A percentile compares a stretch with the other conserved stretches of the same genome.
phyloP scores from a whole-genome alignment of 1,140 invertebrate species.

The Battus philenor region DNA sequence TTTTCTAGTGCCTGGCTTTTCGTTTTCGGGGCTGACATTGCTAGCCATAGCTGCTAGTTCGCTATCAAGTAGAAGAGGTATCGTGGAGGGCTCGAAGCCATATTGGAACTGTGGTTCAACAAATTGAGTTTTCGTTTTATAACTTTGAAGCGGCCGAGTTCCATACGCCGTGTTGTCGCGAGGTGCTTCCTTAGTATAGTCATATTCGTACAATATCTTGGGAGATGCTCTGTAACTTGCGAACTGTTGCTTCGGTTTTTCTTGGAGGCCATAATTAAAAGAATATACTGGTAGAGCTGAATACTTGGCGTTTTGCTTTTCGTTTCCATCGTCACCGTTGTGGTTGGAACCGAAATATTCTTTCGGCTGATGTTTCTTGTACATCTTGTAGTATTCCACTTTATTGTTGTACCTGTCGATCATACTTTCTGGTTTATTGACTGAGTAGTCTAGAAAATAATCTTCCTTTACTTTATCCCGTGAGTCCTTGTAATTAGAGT shows the following conservation, averaged over 20 bases:
- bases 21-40: conserved; percentile 52
- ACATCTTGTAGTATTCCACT: conserved; percentile 54
- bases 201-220: conserved; percentile 31
- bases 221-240: conserved; percentile 40
- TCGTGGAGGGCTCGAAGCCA: conserved; percentile 61
- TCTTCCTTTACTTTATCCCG: conserved; percentile 55
- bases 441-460: conserved; percentile 55
- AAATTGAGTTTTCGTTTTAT: conserved; percentile 51
- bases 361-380: conserved; percentile 45
- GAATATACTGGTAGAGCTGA: conserved; percentile 25
- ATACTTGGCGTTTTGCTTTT: conserved; percentile 42
- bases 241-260: conserved; percentile 38
- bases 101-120: conserved; percentile 69
- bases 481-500: conserved; percentile 49
- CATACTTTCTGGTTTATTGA: conserved; percentile 48
- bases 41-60: conserved; percentile 55
- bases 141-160: conserved; percentile 35
- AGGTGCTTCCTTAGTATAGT: conserved; percentile 38
- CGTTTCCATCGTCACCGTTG: conserved; percentile 33
- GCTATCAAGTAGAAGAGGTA: conserved; percentile 45
- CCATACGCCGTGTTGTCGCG: conserved; percentile 44
- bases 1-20: conserved; percentile 57
- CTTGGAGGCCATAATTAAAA: conserved; percentile 17
- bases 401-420: conserved; percentile 45
- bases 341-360: conserved; percentile 28